phyloP scores from a whole-genome alignment of 2,888 invertebrate species.

The Hirtodrosophila trivittata region DNA sequence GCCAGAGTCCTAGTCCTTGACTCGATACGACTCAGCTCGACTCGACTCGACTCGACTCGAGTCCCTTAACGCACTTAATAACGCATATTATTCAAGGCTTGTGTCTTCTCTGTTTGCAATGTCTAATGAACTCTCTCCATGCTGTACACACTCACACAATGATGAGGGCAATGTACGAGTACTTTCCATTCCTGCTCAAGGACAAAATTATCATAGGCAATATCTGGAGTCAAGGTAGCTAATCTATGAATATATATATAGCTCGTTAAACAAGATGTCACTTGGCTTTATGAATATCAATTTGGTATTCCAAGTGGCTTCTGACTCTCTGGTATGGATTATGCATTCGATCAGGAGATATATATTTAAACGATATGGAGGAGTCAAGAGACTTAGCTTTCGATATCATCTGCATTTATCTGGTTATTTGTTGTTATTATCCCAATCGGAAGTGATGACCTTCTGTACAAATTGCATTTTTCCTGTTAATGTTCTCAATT shows the following conservation, averaged over 20 bases:
- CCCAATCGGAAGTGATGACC: not conserved
- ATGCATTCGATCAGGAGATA: too few species aligned
- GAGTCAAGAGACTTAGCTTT: too few species aligned
- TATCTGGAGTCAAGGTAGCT: too few species aligned
- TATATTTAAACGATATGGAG: too few species aligned
- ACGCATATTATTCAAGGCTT: slow-evolving; percentile 59
- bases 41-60: not conserved
- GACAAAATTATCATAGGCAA: slow-evolving; percentile 3
- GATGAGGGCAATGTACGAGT: slow-evolving; percentile 10
- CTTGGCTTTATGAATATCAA: too few species aligned
- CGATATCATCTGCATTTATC: not conserved
- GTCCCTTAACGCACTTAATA: slow-evolving; percentile 59
- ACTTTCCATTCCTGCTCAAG: not conserved
- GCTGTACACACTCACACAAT: slow-evolving; percentile 34
- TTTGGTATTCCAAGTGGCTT: too few species aligned
- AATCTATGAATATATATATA: too few species aligned
- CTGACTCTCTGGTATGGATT: too few species aligned
- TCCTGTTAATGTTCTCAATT: slow-evolving; percentile 17
- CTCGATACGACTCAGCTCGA: not conserved
- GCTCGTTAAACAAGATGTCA: too few species aligned
- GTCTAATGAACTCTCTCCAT: slow-evolving; percentile 53
- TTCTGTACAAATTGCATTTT: slow-evolving; percentile 5
- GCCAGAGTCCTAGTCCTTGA: slow-evolving; percentile 6
- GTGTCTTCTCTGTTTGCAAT: slow-evolving; percentile 7
- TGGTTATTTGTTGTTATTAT: too few species aligned